Conservation (phyloP, 2,888 invertebrate species). For the Cryptus armator region DNA sequence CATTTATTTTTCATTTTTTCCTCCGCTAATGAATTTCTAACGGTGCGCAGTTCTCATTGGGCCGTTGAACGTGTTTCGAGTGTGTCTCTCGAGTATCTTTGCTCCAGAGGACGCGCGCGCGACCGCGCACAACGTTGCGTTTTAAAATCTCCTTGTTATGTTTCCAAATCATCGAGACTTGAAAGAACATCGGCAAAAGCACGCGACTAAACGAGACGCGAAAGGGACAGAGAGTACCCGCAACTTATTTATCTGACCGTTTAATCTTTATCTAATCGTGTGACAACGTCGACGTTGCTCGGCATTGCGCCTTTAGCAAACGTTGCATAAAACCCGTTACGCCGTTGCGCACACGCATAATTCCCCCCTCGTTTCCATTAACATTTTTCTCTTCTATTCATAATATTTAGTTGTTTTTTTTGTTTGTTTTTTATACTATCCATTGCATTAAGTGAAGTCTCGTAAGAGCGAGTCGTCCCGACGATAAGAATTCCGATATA, state of each 20-base stretch:
- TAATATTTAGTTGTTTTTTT: not conserved
- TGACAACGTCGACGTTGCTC: slow-evolving; percentile 30
- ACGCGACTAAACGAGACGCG: slow-evolving; percentile 1
- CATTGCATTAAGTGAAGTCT: not conserved
- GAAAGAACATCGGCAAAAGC: slow-evolving; percentile 17
- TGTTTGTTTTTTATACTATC: not conserved
- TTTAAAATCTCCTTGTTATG: slow-evolving; percentile 6
- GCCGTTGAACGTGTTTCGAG: slow-evolving; percentile 3
- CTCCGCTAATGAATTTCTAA: slow-evolving; percentile 1
- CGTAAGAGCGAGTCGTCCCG: slow-evolving; percentile 13
- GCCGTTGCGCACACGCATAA: slow-evolving; percentile 36
- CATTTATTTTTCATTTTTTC: not conserved
- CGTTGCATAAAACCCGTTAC: slow-evolving; percentile 48
- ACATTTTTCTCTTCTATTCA: slow-evolving; percentile 30
- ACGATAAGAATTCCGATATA: slow-evolving; percentile 52
- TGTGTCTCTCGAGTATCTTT: slow-evolving; percentile 27
- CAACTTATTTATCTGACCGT: slow-evolving; percentile 47
- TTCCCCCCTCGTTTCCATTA: slow-evolving; percentile 41
- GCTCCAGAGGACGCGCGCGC: not conserved
- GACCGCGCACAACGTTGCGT: not conserved
- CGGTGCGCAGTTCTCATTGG: not conserved
- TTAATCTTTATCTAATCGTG: slow-evolving; percentile 57
- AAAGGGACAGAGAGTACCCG: not conserved
- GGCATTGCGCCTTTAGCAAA: not conserved
- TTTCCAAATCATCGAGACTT: slow-evolving; percentile 33